phyloP scores from a whole-genome alignment of 2,797 vertebrate genomes.

The Phataginus tricuspis region DNA sequence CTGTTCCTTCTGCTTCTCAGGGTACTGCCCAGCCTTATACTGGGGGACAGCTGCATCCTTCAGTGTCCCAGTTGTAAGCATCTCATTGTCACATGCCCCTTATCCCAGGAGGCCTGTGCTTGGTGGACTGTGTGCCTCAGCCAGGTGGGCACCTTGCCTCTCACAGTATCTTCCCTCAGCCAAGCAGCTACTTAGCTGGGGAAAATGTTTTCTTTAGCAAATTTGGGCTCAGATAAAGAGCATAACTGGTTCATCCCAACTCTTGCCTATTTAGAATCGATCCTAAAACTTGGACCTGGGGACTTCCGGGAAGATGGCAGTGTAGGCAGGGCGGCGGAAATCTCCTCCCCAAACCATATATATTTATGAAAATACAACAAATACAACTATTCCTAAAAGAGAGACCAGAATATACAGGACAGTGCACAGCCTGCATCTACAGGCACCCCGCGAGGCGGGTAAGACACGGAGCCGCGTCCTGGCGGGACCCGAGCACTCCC shows the following conservation, averaged over 20 bases:
- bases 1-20: neutral
- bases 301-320: too few species aligned
- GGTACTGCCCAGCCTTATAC: neutral
- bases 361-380: too few species aligned
- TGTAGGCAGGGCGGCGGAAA: too few species aligned
- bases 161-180: neutral
- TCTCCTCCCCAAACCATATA: too few species aligned
- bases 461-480: too few species aligned
- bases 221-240: neutral
- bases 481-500: too few species aligned
- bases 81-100: neutral
- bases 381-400: too few species aligned
- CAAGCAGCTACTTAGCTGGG: neutral
- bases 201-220: constrained; percentile 20
- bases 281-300: neutral
- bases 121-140: neutral
- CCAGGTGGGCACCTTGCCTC: neutral
- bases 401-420: too few species aligned
- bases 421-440: too few species aligned
- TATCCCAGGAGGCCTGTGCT: neutral
- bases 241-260: neutral
- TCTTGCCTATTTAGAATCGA: neutral
- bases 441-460: too few species aligned
- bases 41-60: neutral
- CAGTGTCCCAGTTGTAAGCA: neutral